phyloP scores from a whole-genome alignment of 2,888 invertebrate genomes.

The Lasioglossum morio region DNA sequence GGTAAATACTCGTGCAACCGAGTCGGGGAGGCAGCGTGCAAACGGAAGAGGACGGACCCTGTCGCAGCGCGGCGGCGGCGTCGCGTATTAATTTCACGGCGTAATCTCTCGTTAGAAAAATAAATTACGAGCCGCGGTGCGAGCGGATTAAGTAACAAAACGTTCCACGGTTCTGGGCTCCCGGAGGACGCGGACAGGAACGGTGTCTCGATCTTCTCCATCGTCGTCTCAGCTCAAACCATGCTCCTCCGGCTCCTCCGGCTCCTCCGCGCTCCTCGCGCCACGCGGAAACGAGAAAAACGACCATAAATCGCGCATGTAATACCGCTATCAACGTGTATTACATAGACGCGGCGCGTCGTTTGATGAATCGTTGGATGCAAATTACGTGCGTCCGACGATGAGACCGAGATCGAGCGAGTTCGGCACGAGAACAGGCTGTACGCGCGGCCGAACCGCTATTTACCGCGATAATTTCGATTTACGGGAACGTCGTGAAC shows the following conservation, averaged over 20 bases:
- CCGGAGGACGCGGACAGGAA: not conserved
- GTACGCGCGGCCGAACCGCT: not conserved
- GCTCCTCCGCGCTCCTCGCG: not conserved
- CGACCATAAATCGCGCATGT: constrained; percentile 80
- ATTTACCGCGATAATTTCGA: constrained; percentile 44
- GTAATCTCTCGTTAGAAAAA: constrained; percentile 44
- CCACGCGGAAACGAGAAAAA: constrained; percentile 63
- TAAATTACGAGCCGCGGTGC: constrained; percentile 32
- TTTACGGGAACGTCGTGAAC: constrained; percentile 8
- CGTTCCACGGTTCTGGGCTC: constrained; percentile 25
- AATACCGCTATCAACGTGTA: constrained; percentile 83
- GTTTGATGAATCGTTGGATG: constrained; percentile 83
- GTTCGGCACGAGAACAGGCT: constrained; percentile 43
- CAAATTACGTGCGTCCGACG: constrained; percentile 74
- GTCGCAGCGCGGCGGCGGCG: not conserved
- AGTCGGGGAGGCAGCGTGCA: not conserved
- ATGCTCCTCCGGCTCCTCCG: not conserved
- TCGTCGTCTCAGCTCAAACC: not conserved
- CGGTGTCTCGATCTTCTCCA: not conserved
- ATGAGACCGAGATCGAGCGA: constrained; percentile 43
- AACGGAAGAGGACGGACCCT: constrained; percentile 3
- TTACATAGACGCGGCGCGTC: constrained; percentile 82
- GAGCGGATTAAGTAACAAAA: constrained; percentile 53
- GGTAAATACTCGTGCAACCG: constrained; percentile 31
- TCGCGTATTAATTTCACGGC: constrained; percentile 48